Conservation (phyloP, 2,113 vertebrate genomes). For the Sphyrna mokarran region DNA sequence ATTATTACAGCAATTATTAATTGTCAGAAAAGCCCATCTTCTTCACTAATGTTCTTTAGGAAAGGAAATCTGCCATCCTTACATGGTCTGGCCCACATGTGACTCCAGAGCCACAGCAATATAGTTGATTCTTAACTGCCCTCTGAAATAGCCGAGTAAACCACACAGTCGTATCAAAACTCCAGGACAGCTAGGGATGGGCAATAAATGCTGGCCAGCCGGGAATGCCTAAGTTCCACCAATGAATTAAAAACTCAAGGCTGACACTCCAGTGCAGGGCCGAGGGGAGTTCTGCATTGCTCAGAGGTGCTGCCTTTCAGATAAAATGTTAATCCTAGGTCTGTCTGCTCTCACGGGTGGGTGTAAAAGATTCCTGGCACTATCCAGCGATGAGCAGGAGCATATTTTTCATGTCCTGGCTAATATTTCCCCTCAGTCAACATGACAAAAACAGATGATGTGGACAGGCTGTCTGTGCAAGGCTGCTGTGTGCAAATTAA, state of each 20-base stretch:
- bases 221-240: no score
- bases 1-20: neutral
- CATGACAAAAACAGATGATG: neutral
- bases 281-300: neutral
- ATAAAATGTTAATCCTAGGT: neutral
- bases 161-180: no score
- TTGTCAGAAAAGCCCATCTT: no score
- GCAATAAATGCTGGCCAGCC: no score
- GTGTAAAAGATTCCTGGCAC: neutral
- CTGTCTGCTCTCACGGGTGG: neutral
- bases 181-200: no score
- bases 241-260: neutral
- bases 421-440: neutral
- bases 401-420: neutral
- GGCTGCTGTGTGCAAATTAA: neutral
- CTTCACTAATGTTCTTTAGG: no score
- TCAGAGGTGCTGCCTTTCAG: neutral
- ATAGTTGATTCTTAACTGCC: no score
- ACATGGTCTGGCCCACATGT: no score
- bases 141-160: no score
- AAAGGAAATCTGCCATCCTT: no score
- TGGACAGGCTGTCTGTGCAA: neutral
- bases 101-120: no score
- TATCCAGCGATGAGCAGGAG: neutral
- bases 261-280: neutral